Evolutionary conservation across 2,113 vertebrate genomes (phyloP).

Genomic region (Alectura lathami): DNA sequence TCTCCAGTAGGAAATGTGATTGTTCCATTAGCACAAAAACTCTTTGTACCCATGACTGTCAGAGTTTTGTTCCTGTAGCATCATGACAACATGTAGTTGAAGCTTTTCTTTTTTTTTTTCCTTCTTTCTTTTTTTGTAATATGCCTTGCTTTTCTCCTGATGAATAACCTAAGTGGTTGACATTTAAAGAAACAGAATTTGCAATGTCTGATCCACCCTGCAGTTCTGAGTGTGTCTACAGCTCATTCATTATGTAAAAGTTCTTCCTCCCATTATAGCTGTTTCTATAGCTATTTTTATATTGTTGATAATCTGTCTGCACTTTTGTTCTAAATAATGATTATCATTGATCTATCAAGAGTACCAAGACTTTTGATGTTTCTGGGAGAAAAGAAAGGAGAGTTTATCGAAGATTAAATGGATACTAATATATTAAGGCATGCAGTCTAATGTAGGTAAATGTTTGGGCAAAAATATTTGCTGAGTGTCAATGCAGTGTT

Average conservation of each 20-base stretch:
- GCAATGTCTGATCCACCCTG: background rate
- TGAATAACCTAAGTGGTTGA: background rate
- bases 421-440: background rate
- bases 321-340: background rate
- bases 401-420: background rate
- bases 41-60: background rate
- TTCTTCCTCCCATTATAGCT: background rate
- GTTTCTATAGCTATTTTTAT: background rate
- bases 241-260: constrained; percentile 20
- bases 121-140: background rate
- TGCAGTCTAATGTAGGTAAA: background rate
- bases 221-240: background rate
- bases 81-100: background rate
- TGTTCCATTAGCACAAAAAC: background rate
- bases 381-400: background rate
- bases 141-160: background rate
- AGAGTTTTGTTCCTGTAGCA: background rate
- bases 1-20: background rate
- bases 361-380: background rate
- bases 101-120: no score
- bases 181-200: constrained; percentile 39
- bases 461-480: background rate
- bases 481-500: background rate
- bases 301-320: background rate
- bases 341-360: background rate